Conservation (phyloP, 2,113 vertebrate genomes). For the Canis aureus region DNA sequence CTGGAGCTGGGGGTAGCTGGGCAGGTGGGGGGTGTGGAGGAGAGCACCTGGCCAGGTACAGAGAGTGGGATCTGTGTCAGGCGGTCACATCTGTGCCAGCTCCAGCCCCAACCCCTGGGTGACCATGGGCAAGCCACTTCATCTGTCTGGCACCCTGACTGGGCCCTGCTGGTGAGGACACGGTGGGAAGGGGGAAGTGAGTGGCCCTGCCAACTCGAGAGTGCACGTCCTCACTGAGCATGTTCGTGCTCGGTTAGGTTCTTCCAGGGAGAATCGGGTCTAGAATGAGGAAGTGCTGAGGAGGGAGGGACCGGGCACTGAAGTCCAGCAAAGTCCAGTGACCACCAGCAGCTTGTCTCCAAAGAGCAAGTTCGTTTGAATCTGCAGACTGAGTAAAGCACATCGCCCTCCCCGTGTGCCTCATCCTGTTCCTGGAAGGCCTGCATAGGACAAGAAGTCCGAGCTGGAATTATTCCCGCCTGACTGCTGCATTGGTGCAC, state of each 20-base stretch:
- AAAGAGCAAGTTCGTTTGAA: neutral
- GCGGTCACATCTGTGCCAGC: neutral
- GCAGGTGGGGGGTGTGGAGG: neutral
- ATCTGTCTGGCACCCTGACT: neutral
- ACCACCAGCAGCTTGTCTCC: too few species aligned
- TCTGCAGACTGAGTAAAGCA: rapidly evolving
- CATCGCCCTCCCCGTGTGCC: too few species aligned
- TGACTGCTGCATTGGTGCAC: neutral
- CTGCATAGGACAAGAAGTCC: rapidly evolving
- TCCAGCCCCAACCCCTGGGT: neutral
- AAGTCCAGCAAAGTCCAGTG: neutral
- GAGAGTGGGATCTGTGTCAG: neutral
- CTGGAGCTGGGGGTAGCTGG: neutral
- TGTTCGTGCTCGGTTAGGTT: too few species aligned
- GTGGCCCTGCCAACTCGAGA: neutral
- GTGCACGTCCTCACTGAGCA: rapidly evolving
- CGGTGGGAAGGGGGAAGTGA: neutral
- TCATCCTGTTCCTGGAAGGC: neutral
- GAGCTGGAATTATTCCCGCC: rapidly evolving
- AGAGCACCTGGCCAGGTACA: neutral
- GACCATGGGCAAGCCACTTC: neutral
- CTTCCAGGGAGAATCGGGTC: neutral
- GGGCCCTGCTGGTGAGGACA: neutral
- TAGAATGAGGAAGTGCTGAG: neutral
- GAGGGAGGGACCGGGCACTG: neutral